Conservation (phyloP, 2,888 invertebrate species). For the Tridacna gigas region DNA sequence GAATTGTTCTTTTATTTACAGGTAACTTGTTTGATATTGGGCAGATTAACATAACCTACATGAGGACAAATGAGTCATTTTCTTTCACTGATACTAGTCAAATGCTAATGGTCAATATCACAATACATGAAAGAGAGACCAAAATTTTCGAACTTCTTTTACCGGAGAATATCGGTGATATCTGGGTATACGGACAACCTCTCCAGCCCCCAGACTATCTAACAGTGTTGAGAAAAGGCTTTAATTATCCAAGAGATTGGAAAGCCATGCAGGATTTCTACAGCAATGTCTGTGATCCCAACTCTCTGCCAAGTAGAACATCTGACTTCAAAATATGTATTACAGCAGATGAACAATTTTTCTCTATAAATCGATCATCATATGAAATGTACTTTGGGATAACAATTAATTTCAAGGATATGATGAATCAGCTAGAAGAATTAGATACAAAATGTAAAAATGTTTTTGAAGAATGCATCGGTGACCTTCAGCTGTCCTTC, state of each 20-base stretch:
- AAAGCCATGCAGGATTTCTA: background rate
- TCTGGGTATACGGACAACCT: slow-evolving; percentile 10
- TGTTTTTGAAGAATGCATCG: too few relatives aligned
- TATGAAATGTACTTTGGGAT: slow-evolving; percentile 27
- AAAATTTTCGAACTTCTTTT: slow-evolving; percentile 22
- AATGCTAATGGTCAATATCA: background rate
- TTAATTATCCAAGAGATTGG: background rate
- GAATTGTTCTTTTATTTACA: background rate
- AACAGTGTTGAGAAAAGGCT: background rate
- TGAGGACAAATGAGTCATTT: background rate
- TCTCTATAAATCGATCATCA: background rate
- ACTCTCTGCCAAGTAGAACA: background rate
- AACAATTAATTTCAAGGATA: slow-evolving; percentile 18
- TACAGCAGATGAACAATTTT: background rate
- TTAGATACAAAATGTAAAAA: background rate
- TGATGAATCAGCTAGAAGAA: background rate
- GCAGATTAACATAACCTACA: background rate
- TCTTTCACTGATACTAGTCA: background rate
- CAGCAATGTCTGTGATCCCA: background rate
- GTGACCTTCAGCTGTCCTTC: slow-evolving; percentile 7
- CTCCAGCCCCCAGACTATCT: background rate
- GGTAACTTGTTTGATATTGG: background rate
- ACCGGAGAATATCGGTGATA: background rate
- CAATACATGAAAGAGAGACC: background rate
- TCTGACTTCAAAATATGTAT: background rate